Evolutionary conservation across 1,140 invertebrate species (phyloP).

Genomic region (Semibalanus balanoides): DNA sequence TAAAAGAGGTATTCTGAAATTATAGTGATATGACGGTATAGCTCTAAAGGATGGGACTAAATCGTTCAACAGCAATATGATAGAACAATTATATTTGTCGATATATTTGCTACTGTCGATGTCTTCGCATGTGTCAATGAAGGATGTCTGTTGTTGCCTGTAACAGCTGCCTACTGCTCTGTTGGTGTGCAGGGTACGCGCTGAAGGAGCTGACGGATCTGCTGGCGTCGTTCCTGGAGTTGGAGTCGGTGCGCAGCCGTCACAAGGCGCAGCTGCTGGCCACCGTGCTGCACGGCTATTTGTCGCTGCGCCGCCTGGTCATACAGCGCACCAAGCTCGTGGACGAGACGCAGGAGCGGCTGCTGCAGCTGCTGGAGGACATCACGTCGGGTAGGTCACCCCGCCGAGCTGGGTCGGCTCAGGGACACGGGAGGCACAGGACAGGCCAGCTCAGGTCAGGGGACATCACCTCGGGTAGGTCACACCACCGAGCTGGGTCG

Average conservation of each 20-base stretch:
- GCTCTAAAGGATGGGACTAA: too few relatives aligned
- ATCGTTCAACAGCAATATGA: too few relatives aligned
- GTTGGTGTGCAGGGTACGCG: conserved; percentile 45
- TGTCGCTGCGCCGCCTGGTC: conserved; percentile 74
- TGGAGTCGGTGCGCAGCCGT: conserved; percentile 58
- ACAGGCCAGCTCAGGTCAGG: too few relatives aligned
- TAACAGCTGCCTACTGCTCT: too few relatives aligned
- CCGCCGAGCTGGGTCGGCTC: neutral
- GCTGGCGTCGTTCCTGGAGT: conserved; percentile 67
- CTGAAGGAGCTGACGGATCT: conserved; percentile 75
- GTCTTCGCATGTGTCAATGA: too few relatives aligned
- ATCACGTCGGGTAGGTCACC: conserved; percentile 64
- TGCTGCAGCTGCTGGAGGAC: conserved; percentile 85
- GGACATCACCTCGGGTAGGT: too few relatives aligned
- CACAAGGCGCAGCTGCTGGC: conserved; percentile 81
- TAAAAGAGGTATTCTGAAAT: too few relatives aligned
- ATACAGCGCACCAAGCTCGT: conserved; percentile 88
- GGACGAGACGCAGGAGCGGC: conserved; percentile 91
- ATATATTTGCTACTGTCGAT: too few relatives aligned
- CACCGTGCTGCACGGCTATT: conserved; percentile 81
- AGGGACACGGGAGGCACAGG: neutral
- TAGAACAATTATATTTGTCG: too few relatives aligned
- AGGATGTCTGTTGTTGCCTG: too few relatives aligned
- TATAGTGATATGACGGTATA: too few relatives aligned
- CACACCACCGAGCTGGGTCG: too few relatives aligned